Evolutionary conservation across 1,140 invertebrate species (phyloP).

Genomic region (Glomeris maerens): DNA sequence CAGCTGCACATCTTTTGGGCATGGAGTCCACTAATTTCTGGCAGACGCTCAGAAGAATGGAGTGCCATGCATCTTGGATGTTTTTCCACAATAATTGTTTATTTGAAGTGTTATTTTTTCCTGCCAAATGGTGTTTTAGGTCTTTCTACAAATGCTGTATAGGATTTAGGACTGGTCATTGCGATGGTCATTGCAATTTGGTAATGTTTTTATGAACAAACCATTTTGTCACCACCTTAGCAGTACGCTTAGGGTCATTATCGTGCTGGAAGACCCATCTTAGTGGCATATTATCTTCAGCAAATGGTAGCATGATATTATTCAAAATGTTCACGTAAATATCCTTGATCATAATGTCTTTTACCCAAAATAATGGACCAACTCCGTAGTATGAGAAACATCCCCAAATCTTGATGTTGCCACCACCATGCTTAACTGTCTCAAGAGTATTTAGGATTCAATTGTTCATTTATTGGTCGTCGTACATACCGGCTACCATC

Average conservation of each 20-base stretch:
- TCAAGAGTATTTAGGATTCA: neutral
- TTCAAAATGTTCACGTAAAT: no score
- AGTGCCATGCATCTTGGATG: neutral
- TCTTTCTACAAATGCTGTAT: constrained; percentile 8
- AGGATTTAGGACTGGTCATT: constrained; percentile 6
- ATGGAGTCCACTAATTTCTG: constrained; percentile 1
- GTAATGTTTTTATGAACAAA: neutral
- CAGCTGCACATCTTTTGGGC: constrained; percentile 8
- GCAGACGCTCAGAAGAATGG: neutral
- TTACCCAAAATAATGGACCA: no score
- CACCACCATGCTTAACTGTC: constrained; percentile 1
- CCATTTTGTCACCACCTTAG: constrained; percentile 2
- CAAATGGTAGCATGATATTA: neutral
- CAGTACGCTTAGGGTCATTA: constrained; percentile 7
- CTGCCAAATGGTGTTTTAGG: neutral
- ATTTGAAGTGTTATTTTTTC: neutral
- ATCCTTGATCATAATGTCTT: no score
- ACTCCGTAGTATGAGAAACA: no score
- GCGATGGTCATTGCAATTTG: constrained; percentile 1
- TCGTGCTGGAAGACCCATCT: no score
- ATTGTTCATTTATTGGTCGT: neutral
- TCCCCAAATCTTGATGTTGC: neutral
- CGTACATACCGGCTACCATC: neutral
- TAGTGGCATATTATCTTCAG: neutral
- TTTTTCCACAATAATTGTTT: neutral